phyloP scores from a whole-genome alignment of 2,888 invertebrate genomes.

The Tinea pellionella region DNA sequence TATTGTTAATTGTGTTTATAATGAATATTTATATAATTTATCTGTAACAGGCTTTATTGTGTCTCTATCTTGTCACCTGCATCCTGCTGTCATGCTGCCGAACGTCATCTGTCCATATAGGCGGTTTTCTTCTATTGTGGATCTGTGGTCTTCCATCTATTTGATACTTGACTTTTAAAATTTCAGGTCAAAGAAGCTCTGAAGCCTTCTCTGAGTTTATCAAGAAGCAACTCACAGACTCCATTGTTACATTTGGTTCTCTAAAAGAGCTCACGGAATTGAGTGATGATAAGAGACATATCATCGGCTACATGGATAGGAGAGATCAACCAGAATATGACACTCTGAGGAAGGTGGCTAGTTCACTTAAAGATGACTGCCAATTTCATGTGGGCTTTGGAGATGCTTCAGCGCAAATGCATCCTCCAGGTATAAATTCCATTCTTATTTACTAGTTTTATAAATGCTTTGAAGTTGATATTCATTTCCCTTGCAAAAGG shows the following conservation, averaged over 20 bases:
- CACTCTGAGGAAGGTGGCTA: conserved; percentile 83
- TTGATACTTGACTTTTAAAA: not conserved
- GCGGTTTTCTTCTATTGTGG: too few relatives aligned
- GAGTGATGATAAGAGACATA: conserved; percentile 84
- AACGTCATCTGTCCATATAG: too few relatives aligned
- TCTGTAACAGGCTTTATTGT: too few relatives aligned
- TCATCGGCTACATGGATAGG: conserved; percentile 91
- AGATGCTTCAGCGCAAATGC: conserved; percentile 83
- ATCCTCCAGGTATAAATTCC: conserved; percentile 75
- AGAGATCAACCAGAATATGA: conserved; percentile 85
- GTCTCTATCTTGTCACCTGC: too few relatives aligned
- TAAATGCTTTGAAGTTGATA: not conserved
- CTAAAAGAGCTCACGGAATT: conserved; percentile 79
- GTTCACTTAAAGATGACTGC: conserved; percentile 94
- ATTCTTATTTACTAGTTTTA: not conserved
- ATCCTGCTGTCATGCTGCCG: too few relatives aligned
- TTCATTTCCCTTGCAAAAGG: too few relatives aligned
- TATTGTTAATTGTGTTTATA: too few relatives aligned
- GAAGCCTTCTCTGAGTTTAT: conserved; percentile 93
- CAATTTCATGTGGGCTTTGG: conserved; percentile 93
- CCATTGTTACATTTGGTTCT: conserved; percentile 81
- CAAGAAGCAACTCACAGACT: conserved; percentile 88
- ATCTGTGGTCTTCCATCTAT: too few relatives aligned
- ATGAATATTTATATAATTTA: too few relatives aligned
- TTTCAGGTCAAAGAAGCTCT: conserved; percentile 78